These are phyloP conservation scores for Eleutherodactylus coqui DNA, from an alignment of 2,797 vertebrate species.

Conservation along the genomic window DNA sequence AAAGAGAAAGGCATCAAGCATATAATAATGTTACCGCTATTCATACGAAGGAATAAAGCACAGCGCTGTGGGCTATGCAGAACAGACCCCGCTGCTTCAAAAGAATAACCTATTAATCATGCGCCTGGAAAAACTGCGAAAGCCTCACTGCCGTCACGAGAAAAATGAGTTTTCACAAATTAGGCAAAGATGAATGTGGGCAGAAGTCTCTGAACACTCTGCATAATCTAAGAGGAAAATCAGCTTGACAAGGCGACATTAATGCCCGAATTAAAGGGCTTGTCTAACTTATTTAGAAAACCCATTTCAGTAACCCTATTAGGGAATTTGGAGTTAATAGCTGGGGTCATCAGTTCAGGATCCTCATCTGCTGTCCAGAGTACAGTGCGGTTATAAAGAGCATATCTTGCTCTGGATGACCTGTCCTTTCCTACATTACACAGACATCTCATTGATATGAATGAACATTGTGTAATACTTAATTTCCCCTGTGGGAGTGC, in stretches of 20 bases:
- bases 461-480: no score
- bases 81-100: slow-evolving; percentile 46
- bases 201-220: background rate
- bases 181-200: background rate
- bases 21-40: slow-evolving; percentile 23
- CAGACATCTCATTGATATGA: no score
- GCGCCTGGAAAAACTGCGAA: slow-evolving; percentile 12
- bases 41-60: slow-evolving; percentile 38
- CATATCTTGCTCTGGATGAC: no score
- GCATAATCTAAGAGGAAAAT: background rate
- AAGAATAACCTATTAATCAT: slow-evolving; percentile 57
- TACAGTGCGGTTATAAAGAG: no score
- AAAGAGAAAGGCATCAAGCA: slow-evolving; percentile 28
- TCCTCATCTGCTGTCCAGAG: no score
- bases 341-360: no score
- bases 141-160: background rate
- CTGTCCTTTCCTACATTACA: no score
- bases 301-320: no score
- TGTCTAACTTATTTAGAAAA: background rate
- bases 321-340: no score
- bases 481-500: no score
- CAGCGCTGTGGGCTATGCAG: slow-evolving; percentile 34
- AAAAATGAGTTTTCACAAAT: slow-evolving; percentile 42
- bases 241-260: background rate
- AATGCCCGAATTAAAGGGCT: background rate